Evolutionary conservation across 2,797 vertebrate species (phyloP).

Genomic region (Falco biarmicus): DNA sequence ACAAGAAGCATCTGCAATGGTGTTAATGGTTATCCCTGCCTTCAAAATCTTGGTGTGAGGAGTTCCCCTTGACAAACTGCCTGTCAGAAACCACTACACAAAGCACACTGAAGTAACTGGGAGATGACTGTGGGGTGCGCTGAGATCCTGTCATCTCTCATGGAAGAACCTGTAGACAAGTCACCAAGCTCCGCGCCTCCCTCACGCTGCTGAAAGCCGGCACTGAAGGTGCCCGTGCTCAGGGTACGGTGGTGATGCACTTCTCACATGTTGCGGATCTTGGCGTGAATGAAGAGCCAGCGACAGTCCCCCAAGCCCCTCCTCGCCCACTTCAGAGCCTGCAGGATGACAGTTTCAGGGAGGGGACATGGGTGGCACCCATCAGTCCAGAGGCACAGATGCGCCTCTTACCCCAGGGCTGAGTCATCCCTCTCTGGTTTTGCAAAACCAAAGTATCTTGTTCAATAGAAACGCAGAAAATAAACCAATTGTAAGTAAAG

Average conservation of each 20-base stretch:
- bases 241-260: not conserved
- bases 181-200: not conserved
- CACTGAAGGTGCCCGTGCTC: not conserved
- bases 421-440: not conserved
- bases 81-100: not conserved
- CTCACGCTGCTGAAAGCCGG: not conserved
- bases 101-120: not conserved
- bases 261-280: not conserved
- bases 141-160: not conserved
- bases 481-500: not conserved
- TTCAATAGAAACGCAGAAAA: not conserved
- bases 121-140: fast-evolving
- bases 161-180: not conserved
- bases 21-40: not conserved
- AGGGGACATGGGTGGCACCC: not conserved
- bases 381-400: too few relatives aligned
- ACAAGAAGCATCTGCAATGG: not conserved
- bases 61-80: not conserved
- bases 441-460: not conserved
- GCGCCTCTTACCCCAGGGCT: not conserved
- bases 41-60: not conserved
- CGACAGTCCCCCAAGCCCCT: not conserved
- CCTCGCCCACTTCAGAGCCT: not conserved
- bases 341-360: not conserved
- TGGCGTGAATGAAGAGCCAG: fast-evolving